phyloP scores from a whole-genome alignment of 1,140 invertebrate genomes.

The Pachypsylla venusta region DNA sequence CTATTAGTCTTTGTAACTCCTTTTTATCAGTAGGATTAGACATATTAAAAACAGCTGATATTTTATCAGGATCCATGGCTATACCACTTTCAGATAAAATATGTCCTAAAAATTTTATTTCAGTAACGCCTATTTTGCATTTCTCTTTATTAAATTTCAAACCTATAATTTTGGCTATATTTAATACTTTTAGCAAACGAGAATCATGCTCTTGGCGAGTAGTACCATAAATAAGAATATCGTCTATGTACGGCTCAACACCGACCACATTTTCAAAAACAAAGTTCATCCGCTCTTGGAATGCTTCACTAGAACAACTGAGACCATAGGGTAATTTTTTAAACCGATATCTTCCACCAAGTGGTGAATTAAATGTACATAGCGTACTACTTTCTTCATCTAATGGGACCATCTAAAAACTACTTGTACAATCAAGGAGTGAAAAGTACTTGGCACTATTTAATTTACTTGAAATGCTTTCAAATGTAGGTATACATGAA shows the following conservation, averaged over 20 bases:
- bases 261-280: slow-evolving; percentile 21
- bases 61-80: slow-evolving; percentile 26
- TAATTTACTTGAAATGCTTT: slow-evolving; percentile 29
- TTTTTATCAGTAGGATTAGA: slow-evolving; percentile 25
- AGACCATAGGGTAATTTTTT: slow-evolving; percentile 27
- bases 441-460: slow-evolving; percentile 30
- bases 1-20: slow-evolving; percentile 32
- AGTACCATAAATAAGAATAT: slow-evolving; percentile 24
- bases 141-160: slow-evolving; percentile 15
- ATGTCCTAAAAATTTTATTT: slow-evolving; percentile 29
- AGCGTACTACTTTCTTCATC: slow-evolving; percentile 23
- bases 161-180: slow-evolving; percentile 11
- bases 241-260: slow-evolving; percentile 24
- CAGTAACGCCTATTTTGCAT: slow-evolving; percentile 18
- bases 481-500: slow-evolving; percentile 30
- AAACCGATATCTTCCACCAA: slow-evolving; percentile 28
- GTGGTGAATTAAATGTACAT: slow-evolving; percentile 27
- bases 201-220: slow-evolving; percentile 19
- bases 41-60: slow-evolving; percentile 28
- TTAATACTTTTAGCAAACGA: slow-evolving; percentile 23
- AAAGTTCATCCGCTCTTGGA: slow-evolving; percentile 20
- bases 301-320: slow-evolving; percentile 24
- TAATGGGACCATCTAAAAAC: slow-evolving; percentile 29
- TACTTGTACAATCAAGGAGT: not conserved
- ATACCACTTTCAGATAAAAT: slow-evolving; percentile 28